Evolutionary conservation across 1,140 invertebrate species (phyloP).

Genomic region (Tetragonula clypearis): DNA sequence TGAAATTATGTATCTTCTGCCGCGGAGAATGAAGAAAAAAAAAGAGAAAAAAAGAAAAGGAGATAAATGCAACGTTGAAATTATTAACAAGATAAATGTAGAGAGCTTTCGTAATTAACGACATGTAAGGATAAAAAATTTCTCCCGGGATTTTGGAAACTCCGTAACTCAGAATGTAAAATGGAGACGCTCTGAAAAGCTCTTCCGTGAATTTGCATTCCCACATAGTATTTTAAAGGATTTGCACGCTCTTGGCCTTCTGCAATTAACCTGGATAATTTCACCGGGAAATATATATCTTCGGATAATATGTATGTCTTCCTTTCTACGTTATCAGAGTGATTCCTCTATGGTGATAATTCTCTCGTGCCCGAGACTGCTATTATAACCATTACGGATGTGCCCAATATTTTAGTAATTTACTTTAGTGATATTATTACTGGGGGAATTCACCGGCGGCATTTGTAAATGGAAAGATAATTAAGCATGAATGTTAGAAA

Average conservation of each 20-base stretch:
- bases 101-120: not conserved
- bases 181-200: not conserved
- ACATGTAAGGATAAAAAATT: not conserved
- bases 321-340: not conserved
- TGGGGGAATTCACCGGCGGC: too few relatives aligned
- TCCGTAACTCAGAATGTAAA: not conserved
- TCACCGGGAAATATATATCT: not conserved
- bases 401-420: too few relatives aligned
- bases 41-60: not conserved
- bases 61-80: not conserved
- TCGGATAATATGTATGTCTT: not conserved
- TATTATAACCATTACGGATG: not conserved
- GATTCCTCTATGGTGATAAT: not conserved
- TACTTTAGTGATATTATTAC: too few relatives aligned
- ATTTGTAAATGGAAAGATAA: too few relatives aligned
- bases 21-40: not conserved
- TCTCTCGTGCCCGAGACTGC: not conserved
- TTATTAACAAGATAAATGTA: not conserved
- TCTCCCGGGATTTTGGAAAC: not conserved
- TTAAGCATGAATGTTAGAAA: too few relatives aligned
- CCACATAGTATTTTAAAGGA: not conserved
- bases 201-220: not conserved
- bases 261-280: conserved; percentile 7
- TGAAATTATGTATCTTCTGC: not conserved
- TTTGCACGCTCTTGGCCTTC: not conserved